Base-by-base conservation (phyloP, 2,888 invertebrate species). In the Chalcis sispes region DNA sequence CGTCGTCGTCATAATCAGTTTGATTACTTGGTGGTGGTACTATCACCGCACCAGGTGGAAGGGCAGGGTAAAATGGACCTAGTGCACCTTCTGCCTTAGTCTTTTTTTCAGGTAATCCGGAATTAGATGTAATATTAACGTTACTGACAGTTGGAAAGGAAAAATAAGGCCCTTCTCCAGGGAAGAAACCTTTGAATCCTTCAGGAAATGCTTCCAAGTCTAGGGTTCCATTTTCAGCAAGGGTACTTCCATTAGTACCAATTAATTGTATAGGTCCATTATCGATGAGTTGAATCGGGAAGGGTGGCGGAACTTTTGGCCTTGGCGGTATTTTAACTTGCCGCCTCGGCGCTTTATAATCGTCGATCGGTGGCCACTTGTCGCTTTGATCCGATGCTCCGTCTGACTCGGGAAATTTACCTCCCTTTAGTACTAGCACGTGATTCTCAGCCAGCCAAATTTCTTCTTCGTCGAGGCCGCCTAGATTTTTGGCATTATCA, bases 361-460 rank as follows among this genome's bases (percentile, higher is more conserved):
- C 92, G 86, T 96, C 96, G 81, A 96, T 95, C 25, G 96, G 93
- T 66, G 94, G 92, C 96, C 96, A 96, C 13, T 36, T 3, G 15
- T 86, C 81, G 20, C 77, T 36, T 13, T 8, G 8, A 40, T 73
- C 48, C 20, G 71, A 71, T 25, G 78, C 32, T 23, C 18, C 2
- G 10, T 85, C 84, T 8, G 82, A 80, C 2, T 85, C 90, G 71
- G 94, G 93, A 88, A 94, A 92, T 65, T 91, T 91, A 64, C 96
- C 96, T 40, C 96, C 96, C 88, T 93, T 93, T 54, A 96, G 89
- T 36, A 96, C 95, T 59, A 96, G 89, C 77, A 96, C 90, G 88
- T 96, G 96, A 85, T 96, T 96, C 86, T 96, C 96, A 0, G 96
- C 95, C 72, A 96, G 89, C 96, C 96, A 96, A 83, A 96, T 96